Evolutionary conservation across 2,797 vertebrate genomes (phyloP).

Genomic region (Hypotaenidia philippensis): DNA sequence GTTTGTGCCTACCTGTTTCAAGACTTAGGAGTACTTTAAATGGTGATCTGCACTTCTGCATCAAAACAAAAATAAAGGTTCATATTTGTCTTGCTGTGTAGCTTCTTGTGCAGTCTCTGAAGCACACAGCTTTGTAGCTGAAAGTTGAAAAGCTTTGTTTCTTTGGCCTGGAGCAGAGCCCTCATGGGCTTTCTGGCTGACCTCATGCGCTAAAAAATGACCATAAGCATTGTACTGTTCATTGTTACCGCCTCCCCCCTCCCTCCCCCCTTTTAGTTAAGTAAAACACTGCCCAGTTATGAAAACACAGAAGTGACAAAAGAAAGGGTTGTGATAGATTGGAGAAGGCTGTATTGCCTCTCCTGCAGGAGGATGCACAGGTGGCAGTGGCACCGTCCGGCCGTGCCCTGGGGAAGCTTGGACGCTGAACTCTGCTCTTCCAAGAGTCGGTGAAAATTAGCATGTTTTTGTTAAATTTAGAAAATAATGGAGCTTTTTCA

Average conservation of each 20-base stretch:
- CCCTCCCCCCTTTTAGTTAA: not conserved
- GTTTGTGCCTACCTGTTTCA: not conserved
- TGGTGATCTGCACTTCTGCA: not conserved
- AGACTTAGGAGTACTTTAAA: not conserved
- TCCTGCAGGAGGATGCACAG: not conserved
- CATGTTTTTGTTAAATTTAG: not conserved
- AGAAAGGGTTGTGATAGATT: not conserved
- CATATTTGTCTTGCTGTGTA: not conserved
- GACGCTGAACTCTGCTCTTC: not conserved
- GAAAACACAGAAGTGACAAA: not conserved
- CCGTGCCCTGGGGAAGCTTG: not conserved
- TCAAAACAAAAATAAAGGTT: not conserved
- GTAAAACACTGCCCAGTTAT: not conserved
- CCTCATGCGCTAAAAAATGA: not conserved
- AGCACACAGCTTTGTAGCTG: not conserved
- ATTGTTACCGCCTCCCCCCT: not conserved
- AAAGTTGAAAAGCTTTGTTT: not conserved
- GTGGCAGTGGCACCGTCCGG: not conserved
- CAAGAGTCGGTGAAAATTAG: not conserved
- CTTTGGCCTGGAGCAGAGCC: not conserved
- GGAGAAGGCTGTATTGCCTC: not conserved
- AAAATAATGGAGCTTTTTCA: not conserved
- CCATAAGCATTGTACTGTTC: rapidly evolving
- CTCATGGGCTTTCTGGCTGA: not conserved
- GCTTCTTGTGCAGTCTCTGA: not conserved